Percentiles rank a stretch among this genome's conserved stretches.
Evolutionary conservation across 1,140 invertebrate genomes (phyloP).

Genomic region (Drosophila carrolli): DNA sequence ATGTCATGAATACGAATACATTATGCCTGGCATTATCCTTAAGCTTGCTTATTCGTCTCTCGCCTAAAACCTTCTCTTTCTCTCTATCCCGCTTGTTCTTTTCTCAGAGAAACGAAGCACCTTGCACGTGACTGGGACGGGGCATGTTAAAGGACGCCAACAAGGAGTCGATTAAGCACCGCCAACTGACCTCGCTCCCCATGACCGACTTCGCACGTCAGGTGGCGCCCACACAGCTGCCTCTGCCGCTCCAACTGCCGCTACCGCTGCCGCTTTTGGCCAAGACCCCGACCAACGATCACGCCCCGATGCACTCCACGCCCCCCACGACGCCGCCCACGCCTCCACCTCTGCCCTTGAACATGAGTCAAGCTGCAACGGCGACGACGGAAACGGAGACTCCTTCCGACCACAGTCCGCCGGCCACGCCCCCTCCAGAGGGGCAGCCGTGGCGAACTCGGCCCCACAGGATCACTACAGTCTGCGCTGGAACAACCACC

Average conservation of each 20-base stretch:
- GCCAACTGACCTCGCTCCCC: slow-evolving; percentile 72
- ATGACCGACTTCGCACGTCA: slow-evolving; percentile 73
- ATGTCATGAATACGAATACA: slow-evolving; percentile 80
- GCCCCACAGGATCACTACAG: slow-evolving; percentile 91
- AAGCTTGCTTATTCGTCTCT: slow-evolving; percentile 40
- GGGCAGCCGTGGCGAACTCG: slow-evolving; percentile 2
- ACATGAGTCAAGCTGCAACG: slow-evolving; percentile 64
- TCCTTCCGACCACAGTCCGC: slow-evolving; percentile 52
- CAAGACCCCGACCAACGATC: slow-evolving; percentile 41
- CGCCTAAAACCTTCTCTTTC: slow-evolving; percentile 18
- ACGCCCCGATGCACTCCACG: slow-evolving; percentile 62
- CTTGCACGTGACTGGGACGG: slow-evolving; percentile 59
- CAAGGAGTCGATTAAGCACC: slow-evolving; percentile 76
- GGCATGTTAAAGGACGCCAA: slow-evolving; percentile 82
- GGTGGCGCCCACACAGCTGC: slow-evolving; percentile 59
- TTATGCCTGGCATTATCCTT: slow-evolving; percentile 53
- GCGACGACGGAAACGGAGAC: slow-evolving; percentile 1
- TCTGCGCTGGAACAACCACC: slow-evolving; percentile 96
- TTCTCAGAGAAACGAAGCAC: slow-evolving; percentile 19
- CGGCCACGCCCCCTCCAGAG: slow-evolving; percentile 56
- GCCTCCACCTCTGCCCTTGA: slow-evolving; percentile 68
- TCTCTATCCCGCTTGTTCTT: slow-evolving; percentile 3
- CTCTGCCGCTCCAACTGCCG: slow-evolving; percentile 46
- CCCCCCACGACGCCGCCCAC: slow-evolving; percentile 79
- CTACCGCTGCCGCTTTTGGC: slow-evolving; percentile 49